phyloP scores from a whole-genome alignment of 2,888 invertebrate species.

The Cheilosia scutellata region DNA sequence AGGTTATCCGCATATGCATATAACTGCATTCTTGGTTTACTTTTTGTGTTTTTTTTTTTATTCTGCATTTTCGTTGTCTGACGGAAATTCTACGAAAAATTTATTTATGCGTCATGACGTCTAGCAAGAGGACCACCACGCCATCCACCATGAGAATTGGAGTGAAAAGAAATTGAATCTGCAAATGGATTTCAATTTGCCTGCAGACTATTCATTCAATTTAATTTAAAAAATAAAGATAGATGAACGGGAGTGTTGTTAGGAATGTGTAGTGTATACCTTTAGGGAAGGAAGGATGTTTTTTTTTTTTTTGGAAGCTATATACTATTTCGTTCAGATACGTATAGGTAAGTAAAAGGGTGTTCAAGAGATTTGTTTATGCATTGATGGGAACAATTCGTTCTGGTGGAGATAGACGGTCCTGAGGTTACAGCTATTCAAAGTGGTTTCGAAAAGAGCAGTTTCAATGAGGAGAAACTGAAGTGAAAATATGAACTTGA shows the following conservation, averaged over 20 bases:
- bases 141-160: slow-evolving; percentile 2
- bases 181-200: slow-evolving; percentile 5
- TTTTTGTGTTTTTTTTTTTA: slow-evolving; percentile 6
- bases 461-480: too few relatives aligned
- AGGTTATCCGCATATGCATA: not conserved
- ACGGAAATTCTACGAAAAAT: slow-evolving; percentile 41
- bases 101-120: slow-evolving; percentile 38
- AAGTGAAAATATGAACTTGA: too few relatives aligned
- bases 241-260: not conserved
- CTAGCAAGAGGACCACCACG: not conserved
- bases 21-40: not conserved
- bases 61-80: not conserved
- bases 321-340: too few relatives aligned
- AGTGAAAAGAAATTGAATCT: slow-evolving; percentile 17
- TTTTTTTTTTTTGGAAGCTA: not conserved
- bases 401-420: too few relatives aligned
- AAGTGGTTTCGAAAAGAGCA: too few relatives aligned
- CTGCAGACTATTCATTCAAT: not conserved
- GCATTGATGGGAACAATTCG: too few relatives aligned
- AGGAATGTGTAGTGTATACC: not conserved
- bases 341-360: too few relatives aligned
- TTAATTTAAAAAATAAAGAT: not conserved
- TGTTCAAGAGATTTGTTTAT: too few relatives aligned
- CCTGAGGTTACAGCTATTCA: too few relatives aligned
- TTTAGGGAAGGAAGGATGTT: not conserved